Conservation (phyloP, 2,888 invertebrate species). For the Eupithecia inturbata region DNA sequence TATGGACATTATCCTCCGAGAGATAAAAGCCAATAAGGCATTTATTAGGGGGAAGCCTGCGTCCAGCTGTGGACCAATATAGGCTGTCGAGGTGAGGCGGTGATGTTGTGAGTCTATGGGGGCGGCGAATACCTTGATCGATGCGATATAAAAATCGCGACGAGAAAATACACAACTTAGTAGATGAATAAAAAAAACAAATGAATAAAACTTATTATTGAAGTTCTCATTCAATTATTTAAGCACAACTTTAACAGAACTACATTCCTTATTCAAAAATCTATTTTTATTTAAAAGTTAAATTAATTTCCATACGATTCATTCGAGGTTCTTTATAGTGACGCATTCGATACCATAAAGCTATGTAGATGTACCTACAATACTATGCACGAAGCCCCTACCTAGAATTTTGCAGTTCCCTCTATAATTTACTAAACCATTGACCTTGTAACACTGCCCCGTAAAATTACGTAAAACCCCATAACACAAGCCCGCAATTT, state of each 20-base stretch:
- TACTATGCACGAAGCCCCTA: conserved; percentile 15
- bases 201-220: too few relatives aligned
- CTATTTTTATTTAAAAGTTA: not conserved
- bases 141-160: too few relatives aligned
- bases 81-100: too few relatives aligned
- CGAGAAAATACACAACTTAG: too few relatives aligned
- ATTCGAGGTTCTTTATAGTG: conserved; percentile 7
- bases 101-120: too few relatives aligned
- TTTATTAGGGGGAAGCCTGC: too few relatives aligned
- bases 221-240: not conserved
- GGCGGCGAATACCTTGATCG: too few relatives aligned
- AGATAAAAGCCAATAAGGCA: too few relatives aligned
- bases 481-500: conserved; percentile 3
- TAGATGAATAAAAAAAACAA: too few relatives aligned
- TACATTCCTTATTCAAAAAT: not conserved
- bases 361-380: not conserved
- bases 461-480: conserved; percentile 35
- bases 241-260: not conserved
- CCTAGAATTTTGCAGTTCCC: conserved; percentile 31
- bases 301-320: not conserved
- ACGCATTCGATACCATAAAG: conserved; percentile 6
- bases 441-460: conserved; percentile 37
- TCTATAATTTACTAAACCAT: conserved; percentile 31
- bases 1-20: too few relatives aligned
- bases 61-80: too few relatives aligned